Base-by-base conservation (phyloP, 2,888 invertebrate species). In the Tillus elongatus region DNA sequence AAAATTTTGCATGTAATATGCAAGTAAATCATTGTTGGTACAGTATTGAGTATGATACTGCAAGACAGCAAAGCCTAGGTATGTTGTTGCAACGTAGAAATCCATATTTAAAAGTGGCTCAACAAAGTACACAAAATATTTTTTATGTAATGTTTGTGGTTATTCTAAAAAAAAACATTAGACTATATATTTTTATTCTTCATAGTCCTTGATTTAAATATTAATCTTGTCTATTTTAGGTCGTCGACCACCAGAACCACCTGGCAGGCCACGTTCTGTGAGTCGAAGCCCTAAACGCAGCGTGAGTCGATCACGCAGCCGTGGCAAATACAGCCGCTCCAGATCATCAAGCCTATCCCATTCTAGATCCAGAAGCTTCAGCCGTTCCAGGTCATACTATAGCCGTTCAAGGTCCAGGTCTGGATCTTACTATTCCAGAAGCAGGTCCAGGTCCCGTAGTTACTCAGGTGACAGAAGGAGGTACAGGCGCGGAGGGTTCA, bases 301-400 rank as follows among this genome's bases (percentile, higher is more conserved):
- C 46, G n/a, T n/a, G n/a, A 79, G 79, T 54, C 73, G 78, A 1
- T 76, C 79, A 2, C 73, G 78, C 9, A 77, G 79, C 2, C 70
- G 73, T 4, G 72, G 75, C 4, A 58, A 59, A 44, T 57, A 58
- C 43, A 66, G 66, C 41, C 60, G 68, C 14, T 57, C 60, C 4
- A 49, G 64, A 11, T 65, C 64, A 8, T 68, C 70, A 2, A 60
- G 58, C 4, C 64, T 70, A 30, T 75, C 73, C 0, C 60, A 60
- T 63, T 74, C 56, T 56, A 69, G 58, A 19, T 64, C 65, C 3
- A 53, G 65, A 32, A 64, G 66, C 44, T 66, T 63, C 46, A 60
- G 59, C 37, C 59, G 79, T 15, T 78, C 79, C 0, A 69, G 79
- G 36, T 79, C 79, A 1, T 78, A 78, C 52, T 74, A 72, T 42